Conservation (phyloP, 2,113 vertebrate species). For the Microtus oregoni region DNA sequence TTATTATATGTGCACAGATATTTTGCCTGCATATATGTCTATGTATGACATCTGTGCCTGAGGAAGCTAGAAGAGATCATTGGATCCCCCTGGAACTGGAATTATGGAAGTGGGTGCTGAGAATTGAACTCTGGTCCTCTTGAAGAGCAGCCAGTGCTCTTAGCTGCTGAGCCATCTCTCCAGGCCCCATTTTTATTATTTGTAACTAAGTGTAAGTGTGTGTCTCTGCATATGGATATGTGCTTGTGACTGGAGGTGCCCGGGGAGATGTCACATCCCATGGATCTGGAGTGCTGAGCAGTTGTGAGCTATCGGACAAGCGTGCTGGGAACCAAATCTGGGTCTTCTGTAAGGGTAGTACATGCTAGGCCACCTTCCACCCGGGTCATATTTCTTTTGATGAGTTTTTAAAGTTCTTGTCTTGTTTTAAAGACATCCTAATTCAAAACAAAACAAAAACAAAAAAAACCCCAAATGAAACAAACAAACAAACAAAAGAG, state of each 20-base stretch:
- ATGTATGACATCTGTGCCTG: not conserved
- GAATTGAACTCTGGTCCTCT: not conserved
- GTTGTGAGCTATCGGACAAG: no score
- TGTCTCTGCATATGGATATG: no score
- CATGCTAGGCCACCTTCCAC: not conserved
- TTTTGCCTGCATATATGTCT: not conserved
- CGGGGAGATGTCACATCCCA: no score
- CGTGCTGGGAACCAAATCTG: no score
- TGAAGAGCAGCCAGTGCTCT: no score
- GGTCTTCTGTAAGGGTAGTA: not conserved
- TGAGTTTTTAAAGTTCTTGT: not conserved
- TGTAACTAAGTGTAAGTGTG: no score
- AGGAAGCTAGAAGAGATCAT: not conserved
- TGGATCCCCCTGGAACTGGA: not conserved
- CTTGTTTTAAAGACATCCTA: slow-evolving; percentile 1
- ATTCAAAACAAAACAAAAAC: not conserved
- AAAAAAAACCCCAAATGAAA: not conserved
- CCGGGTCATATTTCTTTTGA: not conserved
- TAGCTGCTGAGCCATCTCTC: no score
- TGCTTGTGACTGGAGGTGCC: no score
- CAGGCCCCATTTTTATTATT: no score
- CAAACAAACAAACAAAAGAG: not conserved
- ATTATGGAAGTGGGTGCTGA: not conserved
- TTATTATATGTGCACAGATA: not conserved
- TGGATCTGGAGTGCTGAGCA: no score